Conservation (phyloP, 1,140 invertebrate genomes). For the Piezodorus guildinii region DNA sequence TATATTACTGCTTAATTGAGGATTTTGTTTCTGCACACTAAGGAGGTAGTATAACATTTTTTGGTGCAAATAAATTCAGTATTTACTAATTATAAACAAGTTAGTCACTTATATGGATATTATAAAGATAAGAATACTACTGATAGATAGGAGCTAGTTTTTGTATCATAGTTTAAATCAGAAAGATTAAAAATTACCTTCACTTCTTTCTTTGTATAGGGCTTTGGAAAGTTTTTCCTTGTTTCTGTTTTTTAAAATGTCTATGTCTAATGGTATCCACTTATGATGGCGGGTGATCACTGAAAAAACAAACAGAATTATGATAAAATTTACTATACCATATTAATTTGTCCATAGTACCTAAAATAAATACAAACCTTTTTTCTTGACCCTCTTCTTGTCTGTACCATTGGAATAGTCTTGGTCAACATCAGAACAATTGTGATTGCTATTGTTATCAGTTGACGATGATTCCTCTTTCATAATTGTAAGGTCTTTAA, state of each 20-base stretch:
- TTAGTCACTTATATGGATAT: too few relatives aligned
- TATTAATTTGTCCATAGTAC: too few relatives aligned
- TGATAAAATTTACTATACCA: too few relatives aligned
- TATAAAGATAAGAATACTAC: too few relatives aligned
- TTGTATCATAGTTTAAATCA: too few relatives aligned
- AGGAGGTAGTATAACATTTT: too few relatives aligned
- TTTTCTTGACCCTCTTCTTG: not conserved
- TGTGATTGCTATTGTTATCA: constrained; percentile 5
- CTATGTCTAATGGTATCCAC: constrained; percentile 64
- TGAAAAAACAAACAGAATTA: not conserved
- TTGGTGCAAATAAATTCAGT: too few relatives aligned
- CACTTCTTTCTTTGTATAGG: constrained; percentile 20
- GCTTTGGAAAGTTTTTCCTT: constrained; percentile 29
- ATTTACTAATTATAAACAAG: too few relatives aligned
- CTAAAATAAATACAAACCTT: not conserved
- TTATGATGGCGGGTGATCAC: constrained; percentile 46
- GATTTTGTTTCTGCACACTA: too few relatives aligned
- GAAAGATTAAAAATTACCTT: not conserved
- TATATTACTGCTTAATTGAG: too few relatives aligned
- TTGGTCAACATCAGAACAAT: constrained; percentile 1
- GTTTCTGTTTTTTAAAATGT: constrained; percentile 42
- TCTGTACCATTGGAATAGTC: not conserved
- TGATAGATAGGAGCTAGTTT: too few relatives aligned
- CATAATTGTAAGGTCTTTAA: not conserved
- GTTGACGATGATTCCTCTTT: not conserved